Evolutionary conservation across 2,113 vertebrate species (phyloP).

Genomic region (Grammomys dolichurus): DNA sequence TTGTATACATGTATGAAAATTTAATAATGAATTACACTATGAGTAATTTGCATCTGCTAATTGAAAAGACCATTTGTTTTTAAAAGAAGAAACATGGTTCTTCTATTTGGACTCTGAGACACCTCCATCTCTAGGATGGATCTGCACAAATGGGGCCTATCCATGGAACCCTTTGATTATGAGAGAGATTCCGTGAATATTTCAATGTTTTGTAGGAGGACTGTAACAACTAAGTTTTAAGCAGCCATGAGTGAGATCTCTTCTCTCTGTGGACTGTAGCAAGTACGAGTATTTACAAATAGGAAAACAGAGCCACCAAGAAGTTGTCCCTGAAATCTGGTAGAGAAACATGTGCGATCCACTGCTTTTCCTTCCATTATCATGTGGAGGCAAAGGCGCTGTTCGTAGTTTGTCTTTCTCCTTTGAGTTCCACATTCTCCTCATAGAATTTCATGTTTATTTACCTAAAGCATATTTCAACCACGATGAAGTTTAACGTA

Average conservation of each 20-base stretch:
- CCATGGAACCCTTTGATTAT: neutral
- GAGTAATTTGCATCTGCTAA: neutral
- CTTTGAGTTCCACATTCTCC: neutral
- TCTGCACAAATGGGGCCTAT: neutral
- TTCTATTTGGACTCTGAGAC: neutral
- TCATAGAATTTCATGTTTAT: slow-evolving; percentile 59
- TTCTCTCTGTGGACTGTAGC: neutral
- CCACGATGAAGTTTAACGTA: slow-evolving; percentile 65
- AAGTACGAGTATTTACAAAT: neutral
- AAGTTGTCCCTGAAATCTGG: slow-evolving; percentile 3
- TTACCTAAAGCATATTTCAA: slow-evolving; percentile 42
- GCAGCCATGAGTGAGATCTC: neutral
- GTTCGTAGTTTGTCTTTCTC: neutral
- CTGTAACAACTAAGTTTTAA: neutral
- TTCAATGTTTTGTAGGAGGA: slow-evolving; percentile 29
- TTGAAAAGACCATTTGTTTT: neutral
- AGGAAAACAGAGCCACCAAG: neutral
- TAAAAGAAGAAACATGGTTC: neutral
- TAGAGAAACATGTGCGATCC: neutral
- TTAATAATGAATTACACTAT: neutral
- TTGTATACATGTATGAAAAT: neutral
- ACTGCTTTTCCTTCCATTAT: neutral
- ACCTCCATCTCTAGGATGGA: neutral
- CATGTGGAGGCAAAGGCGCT: neutral
- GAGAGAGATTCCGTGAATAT: neutral